These are phyloP conservation scores for Trissolcus brochymenae DNA, from an alignment of 2,888 invertebrate genomes.

Conservation along the genomic window DNA sequence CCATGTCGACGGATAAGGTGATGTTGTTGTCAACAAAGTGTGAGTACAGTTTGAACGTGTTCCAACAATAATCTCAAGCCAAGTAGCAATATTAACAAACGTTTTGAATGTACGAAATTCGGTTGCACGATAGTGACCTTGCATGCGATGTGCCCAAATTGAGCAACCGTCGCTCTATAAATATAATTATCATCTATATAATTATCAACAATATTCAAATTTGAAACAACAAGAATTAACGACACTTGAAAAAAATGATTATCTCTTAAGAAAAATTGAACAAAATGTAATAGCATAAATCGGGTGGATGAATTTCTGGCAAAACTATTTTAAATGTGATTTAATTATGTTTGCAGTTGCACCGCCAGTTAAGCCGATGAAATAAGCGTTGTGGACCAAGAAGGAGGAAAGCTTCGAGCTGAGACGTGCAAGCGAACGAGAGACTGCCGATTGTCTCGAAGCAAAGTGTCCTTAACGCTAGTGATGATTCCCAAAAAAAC, in stretches of 20 bases:
- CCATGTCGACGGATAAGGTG: conserved; percentile 7
- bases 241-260: too few relatives aligned
- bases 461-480: conserved; percentile 50
- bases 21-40: conserved; percentile 30
- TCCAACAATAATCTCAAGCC: conserved; percentile 33
- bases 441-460: conserved; percentile 38
- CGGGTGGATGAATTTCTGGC: too few relatives aligned
- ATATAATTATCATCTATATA: not conserved
- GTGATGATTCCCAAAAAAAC: conserved; percentile 52
- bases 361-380: conserved; percentile 44
- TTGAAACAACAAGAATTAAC: too few relatives aligned
- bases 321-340: not conserved
- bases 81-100: conserved; percentile 40
- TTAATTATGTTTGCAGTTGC: conserved; percentile 44
- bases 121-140: conserved; percentile 42
- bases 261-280: too few relatives aligned
- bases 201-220: not conserved
- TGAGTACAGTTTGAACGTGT: conserved; percentile 45
- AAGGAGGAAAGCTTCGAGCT: conserved; percentile 36
- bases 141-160: conserved; percentile 32
- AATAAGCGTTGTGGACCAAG: conserved; percentile 40
- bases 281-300: too few relatives aligned
- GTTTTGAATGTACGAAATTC: conserved; percentile 43
- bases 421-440: conserved; percentile 37
- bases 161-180: conserved; percentile 10